Evolutionary conservation across 2,888 invertebrate species (phyloP).

Genomic region (Panorpa germanica): DNA sequence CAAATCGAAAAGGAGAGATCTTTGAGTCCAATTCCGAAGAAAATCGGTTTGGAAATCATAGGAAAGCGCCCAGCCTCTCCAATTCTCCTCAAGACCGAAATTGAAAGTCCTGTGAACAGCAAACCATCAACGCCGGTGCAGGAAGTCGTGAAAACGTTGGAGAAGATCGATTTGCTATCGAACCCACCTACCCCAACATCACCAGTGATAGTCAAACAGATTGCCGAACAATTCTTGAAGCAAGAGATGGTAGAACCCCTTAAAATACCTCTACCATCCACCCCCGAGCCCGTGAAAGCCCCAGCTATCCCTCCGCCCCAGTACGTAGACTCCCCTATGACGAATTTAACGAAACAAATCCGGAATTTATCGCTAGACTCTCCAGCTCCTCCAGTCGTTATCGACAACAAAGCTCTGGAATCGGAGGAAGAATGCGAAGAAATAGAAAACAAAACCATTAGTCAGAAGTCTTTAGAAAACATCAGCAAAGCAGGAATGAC

Average conservation of each 20-base stretch:
- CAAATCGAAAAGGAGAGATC: slow-evolving; percentile 10
- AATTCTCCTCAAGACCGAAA: slow-evolving; percentile 7
- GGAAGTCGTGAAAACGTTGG: slow-evolving; percentile 11
- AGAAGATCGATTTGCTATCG: not conserved
- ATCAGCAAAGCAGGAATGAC: slow-evolving; percentile 49
- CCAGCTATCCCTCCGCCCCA: slow-evolving; percentile 11
- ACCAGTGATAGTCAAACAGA: slow-evolving; percentile 8
- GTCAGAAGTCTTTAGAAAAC: slow-evolving; percentile 41
- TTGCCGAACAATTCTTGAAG: slow-evolving; percentile 10
- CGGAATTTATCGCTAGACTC: slow-evolving; percentile 17
- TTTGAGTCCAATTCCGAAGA: slow-evolving; percentile 11
- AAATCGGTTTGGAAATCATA: slow-evolving; percentile 10
- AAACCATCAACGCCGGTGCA: slow-evolving; percentile 15
- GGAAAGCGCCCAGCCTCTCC: slow-evolving; percentile 8
- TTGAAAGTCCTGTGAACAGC: slow-evolving; percentile 9
- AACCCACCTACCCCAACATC: slow-evolving; percentile 10
- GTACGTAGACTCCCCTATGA: slow-evolving; percentile 18
- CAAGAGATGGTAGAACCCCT: slow-evolving; percentile 11
- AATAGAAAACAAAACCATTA: slow-evolving; percentile 13
- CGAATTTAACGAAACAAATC: slow-evolving; percentile 19
- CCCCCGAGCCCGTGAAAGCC: slow-evolving; percentile 10
- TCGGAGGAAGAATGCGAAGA: slow-evolving; percentile 8
- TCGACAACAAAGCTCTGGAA: slow-evolving; percentile 12
- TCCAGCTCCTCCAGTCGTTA: slow-evolving; percentile 9
- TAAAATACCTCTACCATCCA: slow-evolving; percentile 13